Evolutionary conservation across 2,888 invertebrate genomes (phyloP), one percentile per base, ranked within the genome.

Genomic region (Crossocerus cetratus): DNA sequence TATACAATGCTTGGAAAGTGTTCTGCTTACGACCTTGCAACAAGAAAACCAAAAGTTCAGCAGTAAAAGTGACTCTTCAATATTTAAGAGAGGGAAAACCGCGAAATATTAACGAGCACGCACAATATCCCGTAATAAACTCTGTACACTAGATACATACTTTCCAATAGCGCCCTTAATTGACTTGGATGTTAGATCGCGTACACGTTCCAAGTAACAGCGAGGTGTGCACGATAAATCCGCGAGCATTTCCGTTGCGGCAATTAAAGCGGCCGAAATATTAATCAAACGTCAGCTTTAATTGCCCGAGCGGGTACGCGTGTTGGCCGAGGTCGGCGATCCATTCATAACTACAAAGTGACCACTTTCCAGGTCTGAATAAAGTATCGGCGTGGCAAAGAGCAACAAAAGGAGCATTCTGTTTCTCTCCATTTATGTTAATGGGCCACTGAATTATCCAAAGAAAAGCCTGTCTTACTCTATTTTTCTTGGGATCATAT

Each of bases 351-450:
- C 14, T 16, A 16, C 14, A 49, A 13, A 11, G 49, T 14, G 14
- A 14, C n/a, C 49, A 16, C 16, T 49, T 49, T 16, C 49, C 14
- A 49, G 22, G 11, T 54, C 21, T 3, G 21, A 62, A n/a, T 11
- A 21, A 57, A 53, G n/a, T 55, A 55, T 43, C 32, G 14, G 55
- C 49, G 13, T 23, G 16, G 42, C 45, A 65, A 32, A 54, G 16
- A 32, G 65, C 45, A 49, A 49, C 49, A 57, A 57, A 57, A 64
- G 3, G 16, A 32, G 20, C 3, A 4, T n/a, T 49, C 49, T 14
- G n/a, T 49, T 49, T 49, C 16, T 49, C 49, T 2, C 49, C 49
- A 49, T 49, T 49, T 49, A 49, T 16, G 16, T 49, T 49, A 49
- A 49, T 49, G 16, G 16, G 14, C n/a, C 49, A 49, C 16, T 49